Base-by-base conservation (phyloP, 1,140 invertebrate genomes). In the Panonychus citri region DNA sequence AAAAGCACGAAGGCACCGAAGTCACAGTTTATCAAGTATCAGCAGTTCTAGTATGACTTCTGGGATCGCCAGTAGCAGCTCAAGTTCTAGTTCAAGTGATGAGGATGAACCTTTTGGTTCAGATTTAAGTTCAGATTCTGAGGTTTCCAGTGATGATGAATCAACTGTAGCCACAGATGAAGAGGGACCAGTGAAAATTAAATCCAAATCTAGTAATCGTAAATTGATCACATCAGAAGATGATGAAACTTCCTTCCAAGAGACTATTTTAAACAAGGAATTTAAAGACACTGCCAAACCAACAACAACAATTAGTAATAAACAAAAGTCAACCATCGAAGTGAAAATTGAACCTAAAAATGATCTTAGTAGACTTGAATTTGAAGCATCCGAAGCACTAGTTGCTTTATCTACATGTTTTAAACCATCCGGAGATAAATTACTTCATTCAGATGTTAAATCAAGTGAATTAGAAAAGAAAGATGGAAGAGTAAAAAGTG, bases 311-410 rank as follows among this genome's bases (percentile, higher is more conserved):
- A n/a, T n/a, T n/a, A n/a, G n/a, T n/a, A n/a, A 34, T 12, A 34
- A 34, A 34, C 12, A 7, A 34, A 34, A 34, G 30, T 34, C 30
- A 34, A 34, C 12, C 30, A 12, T 12, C 30, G 30, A 34, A 34
- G 30, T 34, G 12, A 34, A 34, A 34, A 5, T 7, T 5, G 30
- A 34, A 34, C 5, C 12, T 12, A 34, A 34, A 7, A 12, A 34
- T 34, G 30, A 34, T 34, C 30, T 34, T 34, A 30, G 13, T 13
- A 58, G 15, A 30, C 15, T 34, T n/a, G 58, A 60, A 39, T 54
- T 46, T 53, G 62, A 63, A 54, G 73, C 73, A 17, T 69, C 70
- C 0, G 73, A 75, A 61, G 73, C 72, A 21, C 60, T 75, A 1
- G 73, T 75, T 62, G 69, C 70, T 3, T 59, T 75, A 3, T 71